Percentiles rank a stretch among this genome's conserved stretches.
Conservation (phyloP, 2,797 vertebrate species). For the Pipistrellus pipistrellus region DNA sequence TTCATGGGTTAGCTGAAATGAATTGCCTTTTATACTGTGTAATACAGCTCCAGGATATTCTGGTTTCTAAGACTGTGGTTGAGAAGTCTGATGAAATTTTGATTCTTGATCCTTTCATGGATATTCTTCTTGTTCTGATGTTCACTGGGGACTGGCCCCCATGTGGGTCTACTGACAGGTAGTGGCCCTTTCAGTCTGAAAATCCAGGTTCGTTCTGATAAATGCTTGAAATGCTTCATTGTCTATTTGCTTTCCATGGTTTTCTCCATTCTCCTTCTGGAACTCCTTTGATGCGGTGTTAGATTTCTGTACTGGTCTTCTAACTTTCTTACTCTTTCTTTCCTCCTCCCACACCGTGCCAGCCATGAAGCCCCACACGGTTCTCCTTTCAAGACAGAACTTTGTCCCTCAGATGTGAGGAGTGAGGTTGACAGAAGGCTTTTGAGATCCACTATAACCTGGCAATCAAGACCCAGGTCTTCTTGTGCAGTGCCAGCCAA, state of each 20-base stretch:
- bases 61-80: background rate
- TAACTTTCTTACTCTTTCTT: background rate
- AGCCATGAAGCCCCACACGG: background rate
- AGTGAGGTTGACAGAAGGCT: background rate
- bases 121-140: background rate
- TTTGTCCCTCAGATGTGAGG: background rate
- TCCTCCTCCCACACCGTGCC: background rate
- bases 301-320: too few species aligned
- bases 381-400: background rate
- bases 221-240: background rate
- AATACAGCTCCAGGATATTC: background rate
- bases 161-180: background rate
- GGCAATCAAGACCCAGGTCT: background rate
- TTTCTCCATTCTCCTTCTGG: background rate
- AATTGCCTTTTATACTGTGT: constrained; percentile 8
- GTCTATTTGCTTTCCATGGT: background rate
- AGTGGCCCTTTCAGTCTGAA: background rate
- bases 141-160: background rate
- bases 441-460: background rate
- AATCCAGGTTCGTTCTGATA: background rate
- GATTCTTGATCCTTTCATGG: background rate
- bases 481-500: background rate
- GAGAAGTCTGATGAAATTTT: background rate
- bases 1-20: background rate
- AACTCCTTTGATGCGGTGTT: background rate